Evolutionary conservation across 2,113 vertebrate species (phyloP), one percentile per base, ranked within the genome.

Genomic region (Erythrocercus mccallii): DNA sequence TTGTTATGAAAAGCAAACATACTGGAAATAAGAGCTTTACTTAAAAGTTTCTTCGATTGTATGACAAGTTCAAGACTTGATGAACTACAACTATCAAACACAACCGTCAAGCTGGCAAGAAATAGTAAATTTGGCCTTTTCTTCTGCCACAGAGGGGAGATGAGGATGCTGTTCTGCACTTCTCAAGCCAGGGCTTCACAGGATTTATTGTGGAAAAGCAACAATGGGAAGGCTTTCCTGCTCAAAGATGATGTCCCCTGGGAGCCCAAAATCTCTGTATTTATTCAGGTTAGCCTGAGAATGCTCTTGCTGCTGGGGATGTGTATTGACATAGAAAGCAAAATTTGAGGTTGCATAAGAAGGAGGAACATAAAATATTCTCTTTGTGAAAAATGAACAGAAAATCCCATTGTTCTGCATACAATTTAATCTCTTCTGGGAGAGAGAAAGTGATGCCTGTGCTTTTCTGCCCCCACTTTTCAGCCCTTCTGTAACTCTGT

Each of bases 201-300:
- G 53, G 42, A 76, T 84, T 86, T 94, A 14, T 71, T 89, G n/a
- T 88, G 61, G 40, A 71, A n/a, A 33, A 81, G n/a, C 53, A 73
- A 62, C 40, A 71, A 79, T 15, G 22, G 48, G 28, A 42, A 71
- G 40, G 31, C 74, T 84, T 81, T 92, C 40, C 69, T 84, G 33
- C 70, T 84, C 25, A 45, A 40, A 81, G 25, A 44, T 35, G 7
- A 65, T 72, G 19, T 91, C 83, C 62, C 47, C 88, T 9, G 42
- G 91, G 83, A 86, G 15, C 45, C 90, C 28, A 60, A 40, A 70
- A 60, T 65, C 44, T 79, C 57, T 47, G 69, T 89, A 13, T 83
- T 94, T 88, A 71, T 92, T 88, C 80, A 84, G 24, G 40, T 89
- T 94, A 90, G 44, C 56, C 44, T 68, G 80, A 86, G 69, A 88